These are phyloP conservation scores for Lasioglossum malachurum DNA, from an alignment of 2,888 invertebrate species.

Conservation along the genomic window DNA sequence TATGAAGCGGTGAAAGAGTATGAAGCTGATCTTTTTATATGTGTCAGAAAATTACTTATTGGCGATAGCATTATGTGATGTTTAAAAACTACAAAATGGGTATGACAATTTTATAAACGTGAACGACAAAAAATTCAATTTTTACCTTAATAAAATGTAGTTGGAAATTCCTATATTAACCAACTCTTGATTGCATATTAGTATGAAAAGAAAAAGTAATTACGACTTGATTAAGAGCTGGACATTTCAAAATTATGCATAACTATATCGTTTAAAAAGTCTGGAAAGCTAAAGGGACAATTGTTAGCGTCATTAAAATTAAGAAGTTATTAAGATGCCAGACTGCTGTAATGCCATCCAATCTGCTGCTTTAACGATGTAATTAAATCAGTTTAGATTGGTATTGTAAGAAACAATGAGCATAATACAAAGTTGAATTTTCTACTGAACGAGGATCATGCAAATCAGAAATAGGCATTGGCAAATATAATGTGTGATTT, in stretches of 20 bases:
- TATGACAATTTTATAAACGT: too few relatives aligned
- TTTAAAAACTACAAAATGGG: too few relatives aligned
- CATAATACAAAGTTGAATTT: conserved; percentile 4
- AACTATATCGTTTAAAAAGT: background rate
- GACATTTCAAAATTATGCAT: background rate
- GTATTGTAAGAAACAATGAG: conserved; percentile 18
- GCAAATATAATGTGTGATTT: background rate
- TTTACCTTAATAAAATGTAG: background rate
- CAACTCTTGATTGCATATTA: background rate
- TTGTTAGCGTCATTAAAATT: conserved; percentile 2
- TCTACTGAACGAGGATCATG: background rate
- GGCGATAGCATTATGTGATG: too few relatives aligned
- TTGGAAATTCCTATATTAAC: background rate
- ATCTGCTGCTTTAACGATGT: background rate
- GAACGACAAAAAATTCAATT: too few relatives aligned
- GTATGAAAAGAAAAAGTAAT: background rate
- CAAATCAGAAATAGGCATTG: background rate
- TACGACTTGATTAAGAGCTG: background rate
- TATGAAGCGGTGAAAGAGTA: background rate
- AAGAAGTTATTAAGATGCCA: conserved; percentile 5
- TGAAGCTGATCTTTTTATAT: too few relatives aligned
- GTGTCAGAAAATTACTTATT: too few relatives aligned
- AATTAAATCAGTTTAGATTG: background rate
- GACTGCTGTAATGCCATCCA: background rate
- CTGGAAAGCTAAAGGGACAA: background rate